Evolutionary conservation across 2,888 invertebrate genomes (phyloP).

Genomic region (Amphipoea oculea): DNA sequence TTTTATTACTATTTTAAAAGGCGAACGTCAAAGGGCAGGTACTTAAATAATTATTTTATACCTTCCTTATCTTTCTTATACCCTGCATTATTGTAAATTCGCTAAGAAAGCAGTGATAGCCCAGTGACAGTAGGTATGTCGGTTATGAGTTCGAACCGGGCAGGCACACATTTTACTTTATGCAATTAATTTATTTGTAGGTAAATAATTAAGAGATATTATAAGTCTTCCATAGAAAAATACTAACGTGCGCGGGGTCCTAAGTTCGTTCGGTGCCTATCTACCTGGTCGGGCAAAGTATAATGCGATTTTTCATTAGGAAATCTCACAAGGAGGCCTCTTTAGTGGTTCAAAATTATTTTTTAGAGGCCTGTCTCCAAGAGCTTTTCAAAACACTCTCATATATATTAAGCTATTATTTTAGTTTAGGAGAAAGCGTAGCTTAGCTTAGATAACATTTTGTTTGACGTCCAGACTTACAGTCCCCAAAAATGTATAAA

Average conservation of each 20-base stretch:
- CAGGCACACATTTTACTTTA: background rate
- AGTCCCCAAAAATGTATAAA: background rate
- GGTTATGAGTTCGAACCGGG: background rate
- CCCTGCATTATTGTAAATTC: background rate
- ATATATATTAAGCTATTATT: background rate
- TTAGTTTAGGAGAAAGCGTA: background rate
- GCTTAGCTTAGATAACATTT: background rate
- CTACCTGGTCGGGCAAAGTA: too few species aligned
- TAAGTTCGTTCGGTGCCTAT: too few species aligned
- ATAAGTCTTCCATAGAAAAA: background rate
- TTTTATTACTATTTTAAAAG: constrained; percentile 12
- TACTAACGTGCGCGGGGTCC: too few species aligned
- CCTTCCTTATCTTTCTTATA: background rate
- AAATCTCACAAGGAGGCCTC: background rate
- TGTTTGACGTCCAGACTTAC: background rate
- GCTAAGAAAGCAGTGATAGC: background rate
- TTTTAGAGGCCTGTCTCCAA: background rate
- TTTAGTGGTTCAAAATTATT: background rate
- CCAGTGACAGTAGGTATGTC: background rate
- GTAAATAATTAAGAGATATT: background rate
- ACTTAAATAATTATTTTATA: background rate
- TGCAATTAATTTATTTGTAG: background rate
- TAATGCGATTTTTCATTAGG: too few species aligned
- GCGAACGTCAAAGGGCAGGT: background rate
- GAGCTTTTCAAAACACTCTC: background rate